Evolutionary conservation across 1,140 invertebrate species (phyloP).

Genomic region (Asobara japonica): DNA sequence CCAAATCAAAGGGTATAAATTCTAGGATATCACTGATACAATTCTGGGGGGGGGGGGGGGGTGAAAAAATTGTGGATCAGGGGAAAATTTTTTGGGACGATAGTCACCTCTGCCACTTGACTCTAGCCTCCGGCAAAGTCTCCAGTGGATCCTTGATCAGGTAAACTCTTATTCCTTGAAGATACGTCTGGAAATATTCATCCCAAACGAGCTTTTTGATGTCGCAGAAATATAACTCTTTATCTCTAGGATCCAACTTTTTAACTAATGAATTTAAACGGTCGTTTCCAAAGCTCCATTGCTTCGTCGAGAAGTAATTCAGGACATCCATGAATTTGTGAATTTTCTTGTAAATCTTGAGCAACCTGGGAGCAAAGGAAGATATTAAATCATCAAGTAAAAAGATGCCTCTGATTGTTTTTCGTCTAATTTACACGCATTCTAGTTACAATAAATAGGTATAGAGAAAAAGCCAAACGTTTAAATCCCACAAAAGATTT

Average conservation of each 20-base stretch:
- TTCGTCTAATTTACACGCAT: no score
- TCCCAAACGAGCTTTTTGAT: slow-evolving; percentile 73
- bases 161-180: slow-evolving; percentile 70
- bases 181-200: slow-evolving; percentile 69
- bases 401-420: no score
- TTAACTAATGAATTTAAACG: slow-evolving; percentile 70
- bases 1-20: no score
- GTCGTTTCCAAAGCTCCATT: slow-evolving; percentile 76
- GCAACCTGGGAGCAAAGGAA: slow-evolving; percentile 65
- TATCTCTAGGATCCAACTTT: slow-evolving; percentile 72
- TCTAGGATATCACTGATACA: no score
- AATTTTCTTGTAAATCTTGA: slow-evolving; percentile 76
- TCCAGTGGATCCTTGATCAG: slow-evolving; percentile 72
- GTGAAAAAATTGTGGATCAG: no score
- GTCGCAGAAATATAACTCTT: slow-evolving; percentile 75
- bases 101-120: slow-evolving; percentile 65
- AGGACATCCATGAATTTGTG: slow-evolving; percentile 75
- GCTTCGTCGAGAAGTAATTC: slow-evolving; percentile 77
- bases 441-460: no score
- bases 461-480: no score
- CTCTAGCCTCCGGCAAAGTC: slow-evolving; percentile 66
- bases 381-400: slow-evolving; percentile 14
- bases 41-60: no score
- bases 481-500: no score
- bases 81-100: background rate